Evolutionary conservation across 2,113 vertebrate species (phyloP).

Genomic region (Zingel zingel): DNA sequence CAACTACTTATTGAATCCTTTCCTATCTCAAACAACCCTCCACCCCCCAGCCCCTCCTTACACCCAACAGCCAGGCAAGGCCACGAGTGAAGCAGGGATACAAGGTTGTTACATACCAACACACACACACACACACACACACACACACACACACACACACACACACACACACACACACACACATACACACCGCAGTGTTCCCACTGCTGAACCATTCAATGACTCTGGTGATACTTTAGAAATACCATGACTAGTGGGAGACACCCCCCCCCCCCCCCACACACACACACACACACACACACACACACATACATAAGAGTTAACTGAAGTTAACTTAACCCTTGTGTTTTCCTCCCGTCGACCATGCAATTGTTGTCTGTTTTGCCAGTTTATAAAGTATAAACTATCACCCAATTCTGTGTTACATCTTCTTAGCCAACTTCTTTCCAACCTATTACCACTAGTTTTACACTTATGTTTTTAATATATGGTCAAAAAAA

Average conservation of each 20-base stretch:
- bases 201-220: slow-evolving; percentile 27
- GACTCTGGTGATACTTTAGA: neutral
- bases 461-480: too few relatives aligned
- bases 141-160: slow-evolving; percentile 1
- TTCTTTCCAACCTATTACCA: too few relatives aligned
- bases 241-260: too few relatives aligned
- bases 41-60: neutral
- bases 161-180: slow-evolving; percentile 19
- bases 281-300: slow-evolving; percentile 7
- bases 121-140: slow-evolving; percentile 2
- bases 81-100: slow-evolving; percentile 46
- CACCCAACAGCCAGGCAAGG: slow-evolving; percentile 65
- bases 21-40: slow-evolving; percentile 64
- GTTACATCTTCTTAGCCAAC: too few relatives aligned
- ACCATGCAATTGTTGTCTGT: too few relatives aligned
- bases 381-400: too few relatives aligned
- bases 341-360: too few relatives aligned
- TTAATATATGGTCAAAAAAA: too few relatives aligned
- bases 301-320: neutral
- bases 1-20: slow-evolving; percentile 74
- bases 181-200: slow-evolving; percentile 23
- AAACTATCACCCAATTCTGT: too few relatives aligned
- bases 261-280: neutral
- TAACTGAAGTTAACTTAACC: too few relatives aligned
- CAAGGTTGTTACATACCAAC: slow-evolving; percentile 44